Conservation (phyloP, 2,113 vertebrate species). For the Psittacula cyanocephala region DNA sequence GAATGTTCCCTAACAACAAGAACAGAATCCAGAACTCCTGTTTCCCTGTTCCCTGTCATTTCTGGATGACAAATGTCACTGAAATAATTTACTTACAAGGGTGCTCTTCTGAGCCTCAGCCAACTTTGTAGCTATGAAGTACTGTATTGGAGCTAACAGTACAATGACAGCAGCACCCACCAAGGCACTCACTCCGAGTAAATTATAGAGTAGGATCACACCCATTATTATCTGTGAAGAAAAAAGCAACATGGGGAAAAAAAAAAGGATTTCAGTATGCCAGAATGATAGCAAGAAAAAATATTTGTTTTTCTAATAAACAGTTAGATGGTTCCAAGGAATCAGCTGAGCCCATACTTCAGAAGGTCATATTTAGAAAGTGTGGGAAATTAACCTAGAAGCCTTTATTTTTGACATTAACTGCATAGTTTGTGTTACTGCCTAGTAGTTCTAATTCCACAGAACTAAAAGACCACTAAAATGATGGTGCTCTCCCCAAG, state of each 20-base stretch:
- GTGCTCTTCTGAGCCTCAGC: constrained; percentile 95
- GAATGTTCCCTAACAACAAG: neutral
- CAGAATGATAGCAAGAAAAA: neutral
- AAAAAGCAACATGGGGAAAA: neutral
- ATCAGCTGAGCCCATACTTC: neutral
- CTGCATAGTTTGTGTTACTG: neutral
- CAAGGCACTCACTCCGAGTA: constrained; percentile 85
- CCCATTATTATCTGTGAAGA: constrained; percentile 94
- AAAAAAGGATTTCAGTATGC: neutral
- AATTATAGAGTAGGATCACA: constrained; percentile 89
- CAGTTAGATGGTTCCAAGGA: neutral
- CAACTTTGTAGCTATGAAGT: constrained; percentile 95
- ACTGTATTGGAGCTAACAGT: constrained; percentile 91
- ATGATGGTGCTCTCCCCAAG: neutral
- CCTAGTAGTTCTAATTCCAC: neutral
- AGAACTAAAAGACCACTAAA: neutral
- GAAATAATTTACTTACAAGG: constrained; percentile 78
- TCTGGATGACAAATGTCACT: neutral
- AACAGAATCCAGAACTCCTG: neutral
- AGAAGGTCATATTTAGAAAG: neutral
- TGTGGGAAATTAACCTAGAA: constrained; percentile 27
- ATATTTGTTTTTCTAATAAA: neutral
- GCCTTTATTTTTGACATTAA: neutral
- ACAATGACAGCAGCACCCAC: constrained; percentile 92
- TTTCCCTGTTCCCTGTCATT: neutral